Evolutionary conservation across 2,113 vertebrate genomes (phyloP), one percentile per base, ranked within the genome.

Genomic region (Brienomyrus longianalis): DNA sequence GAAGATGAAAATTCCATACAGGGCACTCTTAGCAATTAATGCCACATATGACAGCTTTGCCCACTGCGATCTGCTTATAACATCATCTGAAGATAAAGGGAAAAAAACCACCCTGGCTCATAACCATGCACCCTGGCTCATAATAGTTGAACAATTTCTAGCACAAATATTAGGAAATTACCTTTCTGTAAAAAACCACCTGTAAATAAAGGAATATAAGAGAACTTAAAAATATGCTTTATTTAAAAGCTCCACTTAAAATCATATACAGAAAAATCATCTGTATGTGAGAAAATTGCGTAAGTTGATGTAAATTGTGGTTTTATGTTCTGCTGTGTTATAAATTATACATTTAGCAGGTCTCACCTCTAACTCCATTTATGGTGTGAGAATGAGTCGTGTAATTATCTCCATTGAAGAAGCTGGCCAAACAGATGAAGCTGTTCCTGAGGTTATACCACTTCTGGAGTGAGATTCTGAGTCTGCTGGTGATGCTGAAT

Each of bases 401-500:
- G 52, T 45, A 0, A 56, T 39, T 39, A 39, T 39, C 0, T 2
- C 39, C 92, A 11, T 91, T n/a, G 2, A 88, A 94, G 94, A 96
- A 98, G 0, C 0, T 47, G 89, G 96, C 95, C 0, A 15, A 77
- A 83, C 98, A 99, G 3, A 89, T 90, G 31, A 98, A 98, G 0
- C 0, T 0, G 5, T 91, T 95, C 0, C 2, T 9, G 0, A 92
- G 66, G 0, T 93, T 94, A 86, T 83, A 90, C 97, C 97, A 98
- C 0, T 92, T 91, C 0, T 80, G 0, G 0, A 62, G 88, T 0
- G 88, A 15, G 83, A 99, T 93, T 88, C 93, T 95, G 90, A 99
- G 92, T 89, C 97, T 94, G 92, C 98, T 98, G 94, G 95, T 97
- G 94, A 97, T 93, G 0, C 59, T 94, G 91, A 96, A 99, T 3